phyloP scores from a whole-genome alignment of 1,140 invertebrate species.

The Trinorchestia longiramus region DNA sequence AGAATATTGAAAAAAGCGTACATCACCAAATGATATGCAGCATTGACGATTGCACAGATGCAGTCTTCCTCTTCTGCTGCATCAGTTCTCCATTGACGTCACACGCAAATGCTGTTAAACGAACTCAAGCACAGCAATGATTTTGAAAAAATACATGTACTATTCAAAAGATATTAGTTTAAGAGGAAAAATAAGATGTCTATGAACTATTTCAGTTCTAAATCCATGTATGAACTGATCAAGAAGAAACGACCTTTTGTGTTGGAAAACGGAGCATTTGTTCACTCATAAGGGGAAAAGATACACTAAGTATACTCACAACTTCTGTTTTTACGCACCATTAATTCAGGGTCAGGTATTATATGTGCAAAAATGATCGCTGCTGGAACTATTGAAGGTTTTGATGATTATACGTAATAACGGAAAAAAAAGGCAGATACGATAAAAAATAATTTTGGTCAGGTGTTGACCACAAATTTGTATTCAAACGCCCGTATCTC shows the following conservation, averaged over 20 bases:
- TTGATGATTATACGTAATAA: too few relatives aligned
- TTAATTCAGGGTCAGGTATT: not conserved
- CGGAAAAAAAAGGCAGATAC: not conserved
- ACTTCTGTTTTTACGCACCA: not conserved
- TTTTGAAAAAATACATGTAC: not conserved
- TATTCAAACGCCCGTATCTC: too few relatives aligned
- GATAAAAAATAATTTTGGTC: not conserved
- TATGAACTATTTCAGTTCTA: not conserved
- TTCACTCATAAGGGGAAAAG: not conserved
- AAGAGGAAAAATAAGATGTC: not conserved
- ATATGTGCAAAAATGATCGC: not conserved
- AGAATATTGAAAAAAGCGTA: not conserved
- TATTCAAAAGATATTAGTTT: not conserved
- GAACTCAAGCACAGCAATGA: not conserved
- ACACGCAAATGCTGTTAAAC: not conserved
- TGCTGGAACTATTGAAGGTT: too few relatives aligned
- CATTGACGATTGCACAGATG: too few relatives aligned
- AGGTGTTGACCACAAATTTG: not conserved
- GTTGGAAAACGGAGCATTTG: not conserved
- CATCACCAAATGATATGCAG: not conserved
- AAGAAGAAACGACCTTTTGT: not conserved
- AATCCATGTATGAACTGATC: not conserved
- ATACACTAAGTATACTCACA: not conserved
- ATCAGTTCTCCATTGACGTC: not conserved
- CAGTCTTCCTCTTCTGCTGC: not conserved